Evolutionary conservation across 2,888 invertebrate genomes (phyloP), one percentile per base, ranked within the genome.

Genomic region (Papilio demoleus): DNA sequence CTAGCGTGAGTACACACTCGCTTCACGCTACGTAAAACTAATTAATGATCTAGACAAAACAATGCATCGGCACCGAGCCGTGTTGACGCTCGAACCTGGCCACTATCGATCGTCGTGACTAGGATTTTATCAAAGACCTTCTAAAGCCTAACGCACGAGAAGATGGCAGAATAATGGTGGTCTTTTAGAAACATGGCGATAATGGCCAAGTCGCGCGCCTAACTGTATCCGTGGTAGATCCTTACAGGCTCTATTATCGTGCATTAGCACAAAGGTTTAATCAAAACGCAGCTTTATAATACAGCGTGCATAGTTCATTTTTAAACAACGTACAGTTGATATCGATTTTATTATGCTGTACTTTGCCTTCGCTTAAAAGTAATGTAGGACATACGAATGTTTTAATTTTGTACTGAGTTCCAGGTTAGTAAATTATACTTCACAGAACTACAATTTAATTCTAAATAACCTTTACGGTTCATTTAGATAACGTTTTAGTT

Each of bases 1-100:
- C 73, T 79, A 80, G 77, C 80, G 92, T 92, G 76, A 92, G 91
- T 90, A 85, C 79, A 65, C 71, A 72, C 73, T 71, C 70, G 69
- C 66, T 68, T 60, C 50, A 67, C 71, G 53, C 65, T 50, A 67
- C 68, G 64, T 69, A 71, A 72, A 73, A 73, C 73, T 70, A 72
- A 75, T 74, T 71, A 71, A 66, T 68, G 68, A 65, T 60, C 72
- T 45, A 66, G 69, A 65, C 69, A 65, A 61, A 68, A 69, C 69
- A 68, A 68, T 60, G 68, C 68, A 64, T 63, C 67, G 61, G 27
- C 61, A 68, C 12, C 31, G 60, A 31, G 34, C 27, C 50, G 38
- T 40, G 40, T 45, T 68, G 62, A 36, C 42, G 62, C 56, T 31
- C 12, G 11, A 24, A 31, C 14, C 38, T 40, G 64, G 47, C 14